Percentiles rank a stretch among this genome's conserved stretches.
Evolutionary conservation across 2,888 invertebrate genomes (phyloP).

Genomic region (Tricholauxania praeusta): DNA sequence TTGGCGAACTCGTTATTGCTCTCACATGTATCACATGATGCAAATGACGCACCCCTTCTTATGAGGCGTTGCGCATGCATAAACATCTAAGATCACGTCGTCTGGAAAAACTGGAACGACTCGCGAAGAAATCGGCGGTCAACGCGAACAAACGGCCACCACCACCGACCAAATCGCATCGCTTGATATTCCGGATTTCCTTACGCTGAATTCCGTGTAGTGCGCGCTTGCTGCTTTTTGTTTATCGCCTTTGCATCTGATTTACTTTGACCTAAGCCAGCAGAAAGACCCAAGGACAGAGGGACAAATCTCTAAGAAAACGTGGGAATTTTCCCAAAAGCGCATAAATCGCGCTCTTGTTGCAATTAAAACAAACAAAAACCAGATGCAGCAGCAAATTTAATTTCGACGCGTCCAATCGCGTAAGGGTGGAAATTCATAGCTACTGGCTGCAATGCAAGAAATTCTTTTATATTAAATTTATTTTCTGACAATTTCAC

Average conservation of each 20-base stretch:
- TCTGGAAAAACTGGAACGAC: conserved; percentile 14
- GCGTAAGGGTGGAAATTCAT: conserved; percentile 23
- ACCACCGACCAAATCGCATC: not conserved
- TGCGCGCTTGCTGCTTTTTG: conserved; percentile 9
- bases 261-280: conserved; percentile 25
- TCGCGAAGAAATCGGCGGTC: conserved; percentile 31
- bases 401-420: conserved; percentile 10
- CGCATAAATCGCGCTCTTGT: conserved; percentile 18
- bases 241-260: conserved; percentile 25
- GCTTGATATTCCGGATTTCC: conserved; percentile 18
- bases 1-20: conserved; percentile 22
- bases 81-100: not conserved
- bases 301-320: conserved; percentile 3
- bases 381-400: conserved; percentile 6
- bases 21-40: conserved; percentile 30
- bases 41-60: conserved; percentile 15
- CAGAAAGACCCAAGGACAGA: not conserved
- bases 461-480: not conserved
- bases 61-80: not conserved
- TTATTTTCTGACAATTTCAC: conserved; percentile 16
- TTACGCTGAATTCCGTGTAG: not conserved
- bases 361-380: conserved; percentile 25
- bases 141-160: conserved; percentile 10
- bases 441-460: too few relatives aligned
- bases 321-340: conserved; percentile 18